Conservation (phyloP, 2,888 invertebrate genomes). For the Sepioteuthis lessoniana region DNA sequence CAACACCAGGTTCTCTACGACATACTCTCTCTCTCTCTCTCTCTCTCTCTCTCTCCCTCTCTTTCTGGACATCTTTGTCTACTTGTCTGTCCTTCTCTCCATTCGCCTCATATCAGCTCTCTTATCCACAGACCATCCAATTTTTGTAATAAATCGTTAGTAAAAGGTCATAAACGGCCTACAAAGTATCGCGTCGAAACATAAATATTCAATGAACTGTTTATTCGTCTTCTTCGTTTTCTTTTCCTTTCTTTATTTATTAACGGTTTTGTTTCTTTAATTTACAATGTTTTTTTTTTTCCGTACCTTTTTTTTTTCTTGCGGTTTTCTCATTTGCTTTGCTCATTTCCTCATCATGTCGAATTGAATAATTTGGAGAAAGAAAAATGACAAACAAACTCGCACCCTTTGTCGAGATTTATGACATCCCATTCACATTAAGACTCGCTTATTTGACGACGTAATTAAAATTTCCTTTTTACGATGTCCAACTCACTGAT, state of each 20-base stretch:
- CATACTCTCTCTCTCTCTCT: too few species aligned
- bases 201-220: slow-evolving; percentile 7
- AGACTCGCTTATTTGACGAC: slow-evolving; percentile 33
- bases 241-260: background rate
- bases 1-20: too few species aligned
- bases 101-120: too few species aligned
- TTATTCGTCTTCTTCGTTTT: background rate
- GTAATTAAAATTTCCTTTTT: slow-evolving; percentile 20
- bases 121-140: background rate
- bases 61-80: too few species aligned
- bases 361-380: background rate
- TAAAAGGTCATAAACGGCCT: background rate
- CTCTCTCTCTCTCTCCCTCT: too few species aligned
- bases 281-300: background rate
- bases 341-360: background rate
- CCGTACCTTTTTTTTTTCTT: background rate
- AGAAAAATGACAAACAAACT: background rate
- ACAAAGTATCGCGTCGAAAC: background rate
- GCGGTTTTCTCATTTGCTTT: background rate
- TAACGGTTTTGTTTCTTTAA: background rate
- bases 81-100: too few species aligned
- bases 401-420: background rate
- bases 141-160: background rate
- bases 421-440: background rate
- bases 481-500: background rate